Evolutionary conservation across 37 sponge, comb jelly and placozoan genomes (phyloP), one percentile per base, ranked within the genome.

Genomic region (Aplysina aerophoba): DNA sequence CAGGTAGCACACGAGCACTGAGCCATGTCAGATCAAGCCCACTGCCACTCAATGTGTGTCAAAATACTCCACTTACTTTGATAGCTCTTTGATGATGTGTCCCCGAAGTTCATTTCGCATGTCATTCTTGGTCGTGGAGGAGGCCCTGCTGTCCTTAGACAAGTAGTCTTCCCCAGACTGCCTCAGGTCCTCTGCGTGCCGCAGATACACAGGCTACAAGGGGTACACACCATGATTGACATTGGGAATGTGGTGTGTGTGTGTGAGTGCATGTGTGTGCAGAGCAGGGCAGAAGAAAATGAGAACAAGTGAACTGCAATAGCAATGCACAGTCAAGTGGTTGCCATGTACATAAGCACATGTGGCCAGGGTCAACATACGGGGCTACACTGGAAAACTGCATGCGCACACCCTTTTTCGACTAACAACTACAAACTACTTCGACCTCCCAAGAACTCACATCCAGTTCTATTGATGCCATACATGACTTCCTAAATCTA

Each of bases 401-500:
- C n/a, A n/a, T n/a, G n/a, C n/a, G n/a, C n/a, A n/a, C n/a, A n/a
- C n/a, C n/a, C n/a, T n/a, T n/a, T n/a, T n/a, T n/a, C n/a, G n/a
- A n/a, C n/a, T n/a, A n/a, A n/a, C n/a, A n/a, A n/a, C n/a, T n/a
- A 4, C 34, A 40, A 19, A 13, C n/a, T 39, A 25, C 38, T 31
- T 22, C 5, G 73, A 72, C 21, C 21, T 72, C 21, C 73, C 21
- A 20, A 21, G 15, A 4, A 55, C 87, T 53, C 67, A 89, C 93
- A 72, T 92, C 89, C 12, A 54, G 68, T 78, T 92, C 81, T 37
- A 92, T 65, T 20, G 84, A 73, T 56, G 61, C 81, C 72, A 89
- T 53, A 60, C 93, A 92, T 2, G 87, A 61, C 62, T 89, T 89
- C 55, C 93, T 83, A 74, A 92, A 86, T 59, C 83, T 64, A 61